Evolutionary conservation across 2,888 invertebrate genomes (phyloP).

Genomic region (Molorchus minor): DNA sequence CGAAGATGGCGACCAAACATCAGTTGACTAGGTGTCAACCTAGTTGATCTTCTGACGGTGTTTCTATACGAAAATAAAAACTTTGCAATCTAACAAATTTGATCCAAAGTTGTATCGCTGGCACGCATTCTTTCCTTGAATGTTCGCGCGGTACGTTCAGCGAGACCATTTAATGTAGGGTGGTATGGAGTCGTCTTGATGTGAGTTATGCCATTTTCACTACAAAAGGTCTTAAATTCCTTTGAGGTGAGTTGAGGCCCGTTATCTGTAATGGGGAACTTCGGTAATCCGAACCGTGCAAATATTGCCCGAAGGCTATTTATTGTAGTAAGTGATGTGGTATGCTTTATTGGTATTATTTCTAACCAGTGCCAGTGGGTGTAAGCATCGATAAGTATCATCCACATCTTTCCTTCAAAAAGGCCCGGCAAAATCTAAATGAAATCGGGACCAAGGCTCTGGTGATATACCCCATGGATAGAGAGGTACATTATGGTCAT

Average conservation of each 20-base stretch:
- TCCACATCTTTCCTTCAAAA: conserved; percentile 47
- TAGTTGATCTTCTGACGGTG: conserved; percentile 28
- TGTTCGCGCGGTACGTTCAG: conserved; percentile 37
- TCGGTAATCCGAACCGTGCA: conserved; percentile 37
- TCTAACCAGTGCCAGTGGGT: conserved; percentile 31
- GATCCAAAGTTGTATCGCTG: not conserved
- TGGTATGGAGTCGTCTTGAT: conserved; percentile 38
- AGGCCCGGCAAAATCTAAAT: conserved; percentile 36
- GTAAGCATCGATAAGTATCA: conserved; percentile 31
- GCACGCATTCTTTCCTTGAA: conserved; percentile 30
- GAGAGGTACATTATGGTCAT: no score
- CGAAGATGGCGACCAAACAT: conserved; percentile 22
- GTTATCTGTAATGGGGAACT: conserved; percentile 38
- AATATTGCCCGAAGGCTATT: conserved; percentile 31
- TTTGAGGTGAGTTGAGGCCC: conserved; percentile 37
- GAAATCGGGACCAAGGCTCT: conserved; percentile 36
- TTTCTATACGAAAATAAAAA: conserved; percentile 29
- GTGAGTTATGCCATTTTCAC: conserved; percentile 41
- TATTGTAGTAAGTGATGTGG: conserved; percentile 30
- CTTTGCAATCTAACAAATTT: conserved; percentile 9
- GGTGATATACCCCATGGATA: conserved; percentile 29
- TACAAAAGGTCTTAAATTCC: conserved; percentile 41
- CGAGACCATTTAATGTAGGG: conserved; percentile 39
- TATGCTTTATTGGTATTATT: conserved; percentile 28
- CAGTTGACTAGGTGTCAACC: conserved; percentile 20